Base-by-base conservation (phyloP, 2,888 invertebrate species). In the Marasmarcha lunaedactyla region DNA sequence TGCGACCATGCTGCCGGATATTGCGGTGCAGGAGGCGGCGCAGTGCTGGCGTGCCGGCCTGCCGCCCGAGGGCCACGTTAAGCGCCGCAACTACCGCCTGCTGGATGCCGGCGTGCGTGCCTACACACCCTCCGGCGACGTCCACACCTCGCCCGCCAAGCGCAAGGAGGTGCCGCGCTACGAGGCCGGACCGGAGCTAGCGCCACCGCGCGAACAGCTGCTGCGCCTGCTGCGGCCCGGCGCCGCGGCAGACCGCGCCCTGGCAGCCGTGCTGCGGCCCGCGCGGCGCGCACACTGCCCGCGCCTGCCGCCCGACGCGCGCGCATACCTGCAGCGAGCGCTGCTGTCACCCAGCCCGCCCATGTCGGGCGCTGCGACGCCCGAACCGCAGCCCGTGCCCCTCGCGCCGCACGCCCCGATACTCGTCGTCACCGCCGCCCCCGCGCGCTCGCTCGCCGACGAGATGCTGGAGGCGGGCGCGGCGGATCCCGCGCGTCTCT, bases 241-340 rank as follows among this genome's bases (percentile, higher is more conserved):
- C 34, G 77, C 79, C 39, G 72, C 76, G 0, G 81, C 74, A 0
- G 59, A 69, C 2, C 78, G 76, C 6, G 65, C 72, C 15, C 57
- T 84, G 35, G 78, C 76, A 48, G 81, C 73, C 11, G 81, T 84
- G 41, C 78, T 84, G 35, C 55, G 71, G 42, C 76, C 84, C 0
- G 59, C 67, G 10, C 64, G 81, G 5, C 66, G 78, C 1, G 77
- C 73, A 4, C 63, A 76, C 12, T 50, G 63, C 13, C 58, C 71
- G 6, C 79, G 81, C 0, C 52, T 77, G 3, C 78, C 79, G 43
- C 79, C 79, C 11, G 81, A 81, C 50, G 71, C 81, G 4, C 57
- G 63, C 11, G 55, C 78, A 2, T 83, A 83, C 50, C 63, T 84
- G 1, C 76, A 83, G 39, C 57, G 73, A 37, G 69, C 73, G 1